phyloP scores from a whole-genome alignment of 2,113 vertebrate genomes.

The Mus spicilegus region DNA sequence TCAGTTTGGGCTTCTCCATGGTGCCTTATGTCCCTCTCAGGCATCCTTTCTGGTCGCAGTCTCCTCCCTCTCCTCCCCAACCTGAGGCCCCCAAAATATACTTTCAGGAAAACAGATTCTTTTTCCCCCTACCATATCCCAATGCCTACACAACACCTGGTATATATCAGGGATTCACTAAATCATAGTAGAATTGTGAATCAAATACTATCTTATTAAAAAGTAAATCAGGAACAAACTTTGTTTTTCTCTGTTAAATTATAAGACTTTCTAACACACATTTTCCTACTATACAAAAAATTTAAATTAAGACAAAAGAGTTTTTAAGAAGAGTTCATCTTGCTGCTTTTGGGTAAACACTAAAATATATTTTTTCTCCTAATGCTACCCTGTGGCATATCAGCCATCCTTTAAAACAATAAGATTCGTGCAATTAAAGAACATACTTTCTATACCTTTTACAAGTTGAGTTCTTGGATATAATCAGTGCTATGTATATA shows the following conservation, averaged over 20 bases:
- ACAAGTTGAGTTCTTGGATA: not conserved
- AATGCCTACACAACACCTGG: not conserved
- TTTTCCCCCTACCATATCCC: not conserved
- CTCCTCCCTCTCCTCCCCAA: not conserved
- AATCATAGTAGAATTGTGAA: not conserved
- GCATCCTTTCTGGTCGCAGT: not conserved
- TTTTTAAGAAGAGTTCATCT: not conserved
- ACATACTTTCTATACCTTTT: not conserved
- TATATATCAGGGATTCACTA: not conserved
- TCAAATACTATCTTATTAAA: not conserved
- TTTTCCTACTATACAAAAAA: not conserved
- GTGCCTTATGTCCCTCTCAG: not conserved
- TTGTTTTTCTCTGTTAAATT: constrained; percentile 24
- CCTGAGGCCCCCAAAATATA: not conserved
- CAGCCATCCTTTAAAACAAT: not conserved
- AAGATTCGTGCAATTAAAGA: constrained; percentile 13
- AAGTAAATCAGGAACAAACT: not conserved
- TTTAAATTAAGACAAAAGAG: not conserved
- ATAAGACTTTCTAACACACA: not conserved
- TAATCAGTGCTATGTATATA: not conserved
- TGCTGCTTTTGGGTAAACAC: constrained; percentile 15
- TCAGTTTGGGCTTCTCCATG: not conserved
- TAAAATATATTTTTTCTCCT: not conserved
- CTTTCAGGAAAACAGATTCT: not conserved
- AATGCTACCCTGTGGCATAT: not conserved